Evolutionary conservation across 30 jellyfish, hydroid and myxozoan species (phyloP), one percentile per base, ranked within the genome.

Genomic region (Aurelia aurita complex sp. Pacific): DNA sequence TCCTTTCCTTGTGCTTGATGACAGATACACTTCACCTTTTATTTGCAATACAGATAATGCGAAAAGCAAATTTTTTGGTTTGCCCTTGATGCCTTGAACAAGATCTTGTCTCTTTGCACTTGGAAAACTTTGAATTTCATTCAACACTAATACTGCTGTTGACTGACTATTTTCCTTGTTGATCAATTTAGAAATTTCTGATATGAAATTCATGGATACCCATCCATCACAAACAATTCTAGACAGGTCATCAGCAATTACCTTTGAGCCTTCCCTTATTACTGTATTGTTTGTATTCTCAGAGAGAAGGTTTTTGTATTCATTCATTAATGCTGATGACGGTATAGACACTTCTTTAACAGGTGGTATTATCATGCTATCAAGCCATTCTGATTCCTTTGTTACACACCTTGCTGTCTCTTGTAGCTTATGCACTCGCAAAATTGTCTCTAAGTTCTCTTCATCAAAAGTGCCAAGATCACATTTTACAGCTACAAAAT

Each of bases 81-180:
- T 61, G 69, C 69, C 69, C 29, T 61, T 61, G 33, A 61, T 61
- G 69, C 69, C 10, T 61, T 5, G 3, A 61, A 61, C 5, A 12
- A 61, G 69, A 3, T 2, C 69, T 12, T 61, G 69, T 61, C 69
- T 61, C 69, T 61, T 61, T 61, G 69, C 69, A 61, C 29, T 61
- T 61, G 69, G 69, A 61, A 61, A 33, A 61, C 69, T 61, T 61
- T 61, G 69, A 10, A 61, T 61, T 61, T 61, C 69, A 61, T 61
- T 61, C 69, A 61, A 61, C 5, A 61, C 69, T 3, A 61, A 61
- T 61, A 61, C 69, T 61, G 69, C 69, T 61, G 69, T 61, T 61
- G 69, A 12, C 69, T 61, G 69, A 61, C 67, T 59, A 59, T 61
- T 61, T 61, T 61, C 69, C 69, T 61, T 61, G 69, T 61, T 61